Evolutionary conservation across 2,888 invertebrate genomes (phyloP).

Genomic region (Cotesia congregata): DNA sequence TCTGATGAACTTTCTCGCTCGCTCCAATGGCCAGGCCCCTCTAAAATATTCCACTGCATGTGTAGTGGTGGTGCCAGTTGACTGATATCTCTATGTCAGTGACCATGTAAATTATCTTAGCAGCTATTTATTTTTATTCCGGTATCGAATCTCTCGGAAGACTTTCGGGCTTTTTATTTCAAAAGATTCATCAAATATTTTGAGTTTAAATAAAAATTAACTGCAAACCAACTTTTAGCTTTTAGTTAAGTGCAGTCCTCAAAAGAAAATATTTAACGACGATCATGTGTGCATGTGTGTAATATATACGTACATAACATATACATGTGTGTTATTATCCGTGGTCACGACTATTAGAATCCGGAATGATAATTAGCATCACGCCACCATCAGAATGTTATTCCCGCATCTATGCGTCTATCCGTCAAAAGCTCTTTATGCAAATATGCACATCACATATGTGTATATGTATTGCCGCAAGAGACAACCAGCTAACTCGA

Average conservation of each 20-base stretch:
- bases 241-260: too few relatives aligned
- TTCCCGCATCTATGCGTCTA: constrained; percentile 43
- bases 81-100: constrained; percentile 64
- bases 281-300: background rate
- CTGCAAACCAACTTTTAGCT: too few relatives aligned
- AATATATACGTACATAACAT: background rate
- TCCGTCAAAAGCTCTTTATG: constrained; percentile 48
- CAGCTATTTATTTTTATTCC: constrained; percentile 47
- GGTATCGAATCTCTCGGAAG: background rate
- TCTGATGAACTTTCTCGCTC: constrained; percentile 49
- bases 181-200: too few relatives aligned
- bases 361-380: constrained; percentile 54
- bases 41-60: constrained; percentile 55
- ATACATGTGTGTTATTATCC: background rate
- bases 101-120: constrained; percentile 57
- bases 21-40: constrained; percentile 34
- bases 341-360: constrained; percentile 39
- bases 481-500: constrained; percentile 33
- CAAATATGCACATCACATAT: constrained; percentile 44
- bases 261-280: constrained; percentile 2
- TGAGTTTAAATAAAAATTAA: too few relatives aligned
- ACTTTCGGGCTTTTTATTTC: constrained; percentile 3
- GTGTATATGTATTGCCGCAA: constrained; percentile 15
- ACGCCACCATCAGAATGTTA: constrained; percentile 48
- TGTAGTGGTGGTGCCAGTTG: constrained; percentile 35